A percentile compares a stretch with the other conserved stretches of the same genome.
These are phyloP conservation scores for Ailurus styani DNA, from an alignment of 2,113 vertebrate genomes.

Conservation along the genomic window DNA sequence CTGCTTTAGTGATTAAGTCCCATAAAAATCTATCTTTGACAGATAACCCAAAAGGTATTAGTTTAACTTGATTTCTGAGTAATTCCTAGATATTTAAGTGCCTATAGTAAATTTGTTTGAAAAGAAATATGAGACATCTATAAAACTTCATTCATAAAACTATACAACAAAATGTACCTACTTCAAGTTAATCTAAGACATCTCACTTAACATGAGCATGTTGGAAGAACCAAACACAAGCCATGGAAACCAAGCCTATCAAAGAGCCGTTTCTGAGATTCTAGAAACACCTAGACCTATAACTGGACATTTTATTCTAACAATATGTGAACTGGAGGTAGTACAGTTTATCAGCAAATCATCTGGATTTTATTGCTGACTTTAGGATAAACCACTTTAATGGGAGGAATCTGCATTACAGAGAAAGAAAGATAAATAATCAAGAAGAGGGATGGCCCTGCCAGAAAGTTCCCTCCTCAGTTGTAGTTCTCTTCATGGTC, in stretches of 20 bases:
- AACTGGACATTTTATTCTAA: background rate
- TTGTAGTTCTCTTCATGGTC: background rate
- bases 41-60: background rate
- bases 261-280: background rate
- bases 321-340: background rate
- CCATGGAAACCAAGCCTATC: background rate
- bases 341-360: background rate
- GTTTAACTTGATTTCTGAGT: slow-evolving; percentile 10
- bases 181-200: background rate
- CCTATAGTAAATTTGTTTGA: background rate
- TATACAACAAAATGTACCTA: background rate
- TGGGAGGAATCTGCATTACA: background rate
- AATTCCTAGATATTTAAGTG: background rate
- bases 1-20: slow-evolving; percentile 39
- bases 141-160: slow-evolving; percentile 41
- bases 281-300: background rate
- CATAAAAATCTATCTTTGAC: background rate
- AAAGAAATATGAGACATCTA: background rate
- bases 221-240: background rate
- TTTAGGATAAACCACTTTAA: background rate
- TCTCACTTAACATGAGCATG: background rate
- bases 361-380: background rate
- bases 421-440: background rate
- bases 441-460: background rate
- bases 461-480: background rate